Percentiles rank a stretch among this genome's conserved stretches.
Evolutionary conservation across 2,113 vertebrate genomes (phyloP).

Genomic region (Brachyhypopomus gauderio): DNA sequence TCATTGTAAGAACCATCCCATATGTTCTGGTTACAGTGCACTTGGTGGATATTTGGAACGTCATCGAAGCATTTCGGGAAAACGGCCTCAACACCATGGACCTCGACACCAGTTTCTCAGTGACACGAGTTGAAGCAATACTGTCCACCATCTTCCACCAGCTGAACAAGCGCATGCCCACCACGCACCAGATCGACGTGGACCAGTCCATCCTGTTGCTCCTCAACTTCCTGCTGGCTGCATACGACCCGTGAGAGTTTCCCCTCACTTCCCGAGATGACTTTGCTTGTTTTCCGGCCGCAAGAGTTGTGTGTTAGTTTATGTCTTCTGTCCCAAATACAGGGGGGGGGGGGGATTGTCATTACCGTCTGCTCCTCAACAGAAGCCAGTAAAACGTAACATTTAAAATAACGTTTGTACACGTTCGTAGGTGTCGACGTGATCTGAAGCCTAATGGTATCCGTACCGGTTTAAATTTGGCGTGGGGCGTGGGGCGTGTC

Average conservation of each 20-base stretch:
- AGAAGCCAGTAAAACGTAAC: no score
- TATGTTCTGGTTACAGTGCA: constrained; percentile 79
- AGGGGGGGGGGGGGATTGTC: no score
- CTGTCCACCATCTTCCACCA: constrained; percentile 95
- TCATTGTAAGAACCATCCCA: no score
- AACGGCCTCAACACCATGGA: constrained; percentile 92
- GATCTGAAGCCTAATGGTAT: no score
- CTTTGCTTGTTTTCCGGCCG: no score
- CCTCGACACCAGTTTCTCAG: constrained; percentile 84
- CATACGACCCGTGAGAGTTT: constrained; percentile 92
- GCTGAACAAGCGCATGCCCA: constrained; percentile 97
- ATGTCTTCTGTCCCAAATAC: no score
- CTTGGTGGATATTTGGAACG: constrained; percentile 97
- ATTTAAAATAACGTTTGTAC: no score
- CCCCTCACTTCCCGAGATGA: neutral
- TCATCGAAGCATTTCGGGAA: constrained; percentile 95
- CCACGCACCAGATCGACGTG: constrained; percentile 94
- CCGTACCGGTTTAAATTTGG: no score
- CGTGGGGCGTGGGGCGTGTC: no score
- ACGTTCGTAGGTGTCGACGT: no score
- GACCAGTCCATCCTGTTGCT: constrained; percentile 93
- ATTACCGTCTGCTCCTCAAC: no score
- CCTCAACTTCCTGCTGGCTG: constrained; percentile 94
- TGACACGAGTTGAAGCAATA: constrained; percentile 90
- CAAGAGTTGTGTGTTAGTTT: no score